Percentiles rank a stretch among this genome's conserved stretches.
phyloP scores from a whole-genome alignment of 2,888 invertebrate species.

The Scaptomyza parva region DNA sequence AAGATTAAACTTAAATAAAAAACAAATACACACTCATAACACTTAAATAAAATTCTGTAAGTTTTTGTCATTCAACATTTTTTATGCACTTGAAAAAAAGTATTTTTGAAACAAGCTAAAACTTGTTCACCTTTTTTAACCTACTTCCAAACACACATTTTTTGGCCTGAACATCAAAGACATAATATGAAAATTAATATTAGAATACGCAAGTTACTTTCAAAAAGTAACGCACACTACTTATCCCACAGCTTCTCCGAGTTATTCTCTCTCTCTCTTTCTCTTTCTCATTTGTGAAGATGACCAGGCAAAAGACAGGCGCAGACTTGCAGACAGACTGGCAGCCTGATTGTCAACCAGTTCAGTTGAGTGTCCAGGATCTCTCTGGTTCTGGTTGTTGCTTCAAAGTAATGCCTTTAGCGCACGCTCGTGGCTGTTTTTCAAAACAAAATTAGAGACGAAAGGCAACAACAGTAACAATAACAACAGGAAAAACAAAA shows the following conservation, averaged over 20 bases:
- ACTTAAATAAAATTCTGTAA: too few species aligned
- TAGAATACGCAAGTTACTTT: conserved; percentile 41
- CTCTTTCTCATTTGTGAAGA: neutral
- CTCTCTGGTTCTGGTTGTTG: conserved; percentile 24
- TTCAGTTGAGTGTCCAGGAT: conserved; percentile 36
- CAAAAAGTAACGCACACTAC: conserved; percentile 7
- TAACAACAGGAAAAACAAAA: conserved; percentile 44
- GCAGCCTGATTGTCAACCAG: conserved; percentile 71
- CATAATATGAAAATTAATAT: conserved; percentile 36
- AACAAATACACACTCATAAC: too few species aligned
- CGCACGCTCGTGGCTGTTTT: conserved; percentile 69
- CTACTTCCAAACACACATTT: neutral
- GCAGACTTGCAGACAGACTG: neutral
- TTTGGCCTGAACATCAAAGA: conserved; percentile 42
- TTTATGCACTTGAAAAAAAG: too few species aligned
- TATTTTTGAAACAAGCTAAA: too few species aligned
- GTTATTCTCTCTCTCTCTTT: conserved; percentile 9
- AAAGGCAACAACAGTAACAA: conserved; percentile 44
- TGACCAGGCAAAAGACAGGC: conserved; percentile 27
- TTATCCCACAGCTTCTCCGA: conserved; percentile 5
- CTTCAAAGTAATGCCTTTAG: conserved; percentile 59
- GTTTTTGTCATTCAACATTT: too few species aligned
- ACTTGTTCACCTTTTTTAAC: too few species aligned
- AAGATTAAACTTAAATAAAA: too few species aligned
- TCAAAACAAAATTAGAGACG: conserved; percentile 74